Evolutionary conservation across 2,113 vertebrate genomes (phyloP), one percentile per base, ranked within the genome.

Genomic region (Osmerus eperlanus): DNA sequence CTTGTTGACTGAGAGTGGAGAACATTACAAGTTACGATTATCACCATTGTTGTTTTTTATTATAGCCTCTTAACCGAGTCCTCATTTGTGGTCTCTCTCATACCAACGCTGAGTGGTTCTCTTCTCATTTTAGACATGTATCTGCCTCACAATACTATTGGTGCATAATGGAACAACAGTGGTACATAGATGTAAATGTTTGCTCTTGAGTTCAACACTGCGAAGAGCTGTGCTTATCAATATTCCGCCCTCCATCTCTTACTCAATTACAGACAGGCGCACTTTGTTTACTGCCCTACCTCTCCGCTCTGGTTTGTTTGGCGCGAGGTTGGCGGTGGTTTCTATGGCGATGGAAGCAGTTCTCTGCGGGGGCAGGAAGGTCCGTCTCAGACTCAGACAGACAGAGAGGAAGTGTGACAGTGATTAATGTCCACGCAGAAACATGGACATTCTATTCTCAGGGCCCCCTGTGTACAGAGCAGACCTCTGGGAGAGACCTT

Each of bases 381-480:
- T 75, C 79, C 32, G 80, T 82, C 83, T 85, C 67, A 80, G 75
- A 70, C 67, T 7, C 71, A 79, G 80, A 62, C 76, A 77, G 78
- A 80, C 76, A 59, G 64, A 71, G 66, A 71, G 81, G 80, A 82
- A 61, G 86, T 56, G 86, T 83, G 89, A 91, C 89, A 89, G 83
- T 92, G 91, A 93, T 93, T 89, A 91, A 93, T 92, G 85, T 78
- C 86, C 88, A 65, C 78, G 84, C 78, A 83, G 75, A 86, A 89
- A 83, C 76, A 61, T 75, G 81, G 78, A 85, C 21, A 60, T 60
- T 25, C 60, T 28, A 28, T 62, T 62, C 28, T 2, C 11, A 62
- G 14, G 19, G 60, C 9, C 41, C 41, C 41, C 41, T 11, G 41
- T 47, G 41, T 47, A 47, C 9, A 11, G 41, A 47, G 9, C 41